Conservation (phyloP, 2,113 vertebrate genomes). For the Sphyrna mokarran region DNA sequence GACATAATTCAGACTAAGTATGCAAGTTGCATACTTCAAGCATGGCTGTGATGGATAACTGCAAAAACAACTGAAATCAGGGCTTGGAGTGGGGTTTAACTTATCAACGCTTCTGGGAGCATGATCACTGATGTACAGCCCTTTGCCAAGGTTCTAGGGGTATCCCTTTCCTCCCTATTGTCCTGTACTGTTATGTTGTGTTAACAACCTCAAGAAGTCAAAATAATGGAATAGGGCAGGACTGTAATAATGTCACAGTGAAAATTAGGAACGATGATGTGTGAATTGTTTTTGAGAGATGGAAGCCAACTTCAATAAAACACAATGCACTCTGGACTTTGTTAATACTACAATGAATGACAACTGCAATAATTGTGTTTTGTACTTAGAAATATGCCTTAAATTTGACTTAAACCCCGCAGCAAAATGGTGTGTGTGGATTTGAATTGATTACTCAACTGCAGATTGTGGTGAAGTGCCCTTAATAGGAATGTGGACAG, state of each 20-base stretch:
- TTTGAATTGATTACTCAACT: not conserved
- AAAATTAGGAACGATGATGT: too few species aligned
- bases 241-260: not conserved
- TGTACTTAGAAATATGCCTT: not conserved
- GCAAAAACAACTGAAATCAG: not conserved
- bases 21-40: not conserved
- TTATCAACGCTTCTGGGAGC: constrained; percentile 48
- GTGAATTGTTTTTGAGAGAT: too few species aligned
- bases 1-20: not conserved
- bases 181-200: constrained; percentile 92
- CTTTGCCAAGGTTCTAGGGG: constrained; percentile 95
- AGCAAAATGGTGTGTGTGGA: not conserved
- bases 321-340: too few species aligned
- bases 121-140: constrained; percentile 97
- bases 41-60: not conserved
- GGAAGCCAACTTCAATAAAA: too few species aligned
- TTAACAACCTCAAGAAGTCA: constrained; percentile 93
- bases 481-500: not conserved
- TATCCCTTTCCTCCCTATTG: constrained; percentile 92
- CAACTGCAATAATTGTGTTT: too few species aligned
- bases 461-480: not conserved
- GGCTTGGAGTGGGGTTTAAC: too few species aligned
- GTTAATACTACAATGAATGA: too few species aligned
- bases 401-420: too few species aligned
- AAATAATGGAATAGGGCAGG: constrained; percentile 53